A percentile compares a stretch with the other conserved stretches of the same genome.
phyloP scores from a whole-genome alignment of 2,113 vertebrate species.

The Formicarius rufipectus region DNA sequence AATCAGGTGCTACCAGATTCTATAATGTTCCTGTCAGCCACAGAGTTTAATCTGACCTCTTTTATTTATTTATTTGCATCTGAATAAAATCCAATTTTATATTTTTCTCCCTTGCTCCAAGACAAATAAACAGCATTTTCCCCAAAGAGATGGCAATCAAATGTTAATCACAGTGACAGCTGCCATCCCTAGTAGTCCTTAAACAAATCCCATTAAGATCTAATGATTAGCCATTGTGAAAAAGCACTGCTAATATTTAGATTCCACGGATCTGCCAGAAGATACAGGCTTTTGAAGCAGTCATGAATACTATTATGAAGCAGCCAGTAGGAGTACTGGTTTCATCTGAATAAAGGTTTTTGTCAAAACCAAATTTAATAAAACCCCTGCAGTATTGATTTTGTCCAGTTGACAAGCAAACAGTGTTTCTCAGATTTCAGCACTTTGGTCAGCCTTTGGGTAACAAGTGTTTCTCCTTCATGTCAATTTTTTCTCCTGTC shows the following conservation, averaged over 20 bases:
- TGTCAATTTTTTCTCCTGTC: neutral
- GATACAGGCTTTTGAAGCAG: neutral
- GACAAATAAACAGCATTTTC: neutral
- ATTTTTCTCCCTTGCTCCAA: neutral
- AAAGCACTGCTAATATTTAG: neutral
- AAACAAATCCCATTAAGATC: neutral
- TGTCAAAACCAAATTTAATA: neutral
- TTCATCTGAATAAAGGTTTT: neutral
- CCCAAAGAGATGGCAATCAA: neutral
- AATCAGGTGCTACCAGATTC: neutral
- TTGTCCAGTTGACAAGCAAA: neutral
- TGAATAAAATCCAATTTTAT: slow-evolving; percentile 9
- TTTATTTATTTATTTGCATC: slow-evolving; percentile 7
- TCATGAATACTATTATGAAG: neutral
- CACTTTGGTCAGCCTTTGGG: neutral
- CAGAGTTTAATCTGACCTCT: neutral
- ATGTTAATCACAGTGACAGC: neutral
- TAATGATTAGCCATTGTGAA: neutral
- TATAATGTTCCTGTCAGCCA: neutral
- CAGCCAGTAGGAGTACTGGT: neutral
- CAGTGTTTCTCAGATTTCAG: neutral
- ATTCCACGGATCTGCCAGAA: neutral
- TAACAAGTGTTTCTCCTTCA: neutral
- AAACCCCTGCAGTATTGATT: neutral
- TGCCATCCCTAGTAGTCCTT: neutral